Evolutionary conservation across 2,113 vertebrate genomes (phyloP), one percentile per base, ranked within the genome.

Genomic region (Thunnus maccoyii): DNA sequence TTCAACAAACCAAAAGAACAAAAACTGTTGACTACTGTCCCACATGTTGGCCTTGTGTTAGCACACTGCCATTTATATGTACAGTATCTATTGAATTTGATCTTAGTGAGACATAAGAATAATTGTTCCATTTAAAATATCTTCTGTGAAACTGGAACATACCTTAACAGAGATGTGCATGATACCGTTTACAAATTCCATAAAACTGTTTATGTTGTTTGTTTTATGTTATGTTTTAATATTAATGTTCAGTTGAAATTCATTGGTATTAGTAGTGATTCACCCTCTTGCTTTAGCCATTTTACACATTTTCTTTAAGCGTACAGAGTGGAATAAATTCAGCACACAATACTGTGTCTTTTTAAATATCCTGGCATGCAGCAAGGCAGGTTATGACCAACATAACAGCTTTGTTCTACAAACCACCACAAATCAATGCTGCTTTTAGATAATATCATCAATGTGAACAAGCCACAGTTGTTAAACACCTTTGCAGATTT

Each of bases 381-480:
- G 76, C 75, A 84, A 83, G 88, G 75, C 84, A 74, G 80, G 62
- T 88, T 87, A 86, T 84, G 87, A 81, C 44, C 58, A 77, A 77
- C 82, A 80, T 85, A 73, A 79, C 75, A 83, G 75, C 82, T 82
- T 86, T 92, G 82, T 84, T 85, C 81, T 76, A 85, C 89, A 93
- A 93, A 92, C 88, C 91, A 91, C 69, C 71, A 86, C 90, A 92
- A 89, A 92, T 90, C 91, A 91, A 92, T 92, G 84, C 50, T 22
- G 72, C 76, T 76, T 48, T 20, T 25, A 16, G 51, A 14, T 61
- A 0, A 65, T 48, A 50, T 20, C 2, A 56, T 55, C 10, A 67
- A 18, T 70, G 20, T 30, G 7, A 4, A 50, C 13, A 25, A 44
- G 48, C 52, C 25, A 32, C 36, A 25, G 4, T 56, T 76, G 10